Conservation (phyloP, 2,888 invertebrate species). For the Phania funesta region DNA sequence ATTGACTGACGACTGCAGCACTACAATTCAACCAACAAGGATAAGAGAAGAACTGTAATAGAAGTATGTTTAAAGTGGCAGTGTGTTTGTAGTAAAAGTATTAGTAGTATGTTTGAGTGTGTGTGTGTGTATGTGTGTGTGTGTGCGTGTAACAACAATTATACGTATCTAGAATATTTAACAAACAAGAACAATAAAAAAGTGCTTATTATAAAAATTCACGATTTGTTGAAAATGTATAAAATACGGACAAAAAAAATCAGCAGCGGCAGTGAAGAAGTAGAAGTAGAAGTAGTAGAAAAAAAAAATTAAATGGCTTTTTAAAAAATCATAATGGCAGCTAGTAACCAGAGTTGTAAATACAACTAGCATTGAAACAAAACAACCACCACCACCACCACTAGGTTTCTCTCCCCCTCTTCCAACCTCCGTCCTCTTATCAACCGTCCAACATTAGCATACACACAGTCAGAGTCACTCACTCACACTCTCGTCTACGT, state of each 20-base stretch:
- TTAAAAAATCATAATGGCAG: constrained; percentile 79
- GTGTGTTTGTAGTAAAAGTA: constrained; percentile 2
- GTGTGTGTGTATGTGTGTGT: background rate
- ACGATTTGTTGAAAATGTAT: constrained; percentile 73
- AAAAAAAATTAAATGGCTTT: constrained; percentile 75
- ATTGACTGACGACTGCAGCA: background rate
- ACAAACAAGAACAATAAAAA: constrained; percentile 77
- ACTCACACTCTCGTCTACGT: constrained; percentile 5
- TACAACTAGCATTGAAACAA: constrained; percentile 53
- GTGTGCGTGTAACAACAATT: constrained; percentile 8
- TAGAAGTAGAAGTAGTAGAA: background rate
- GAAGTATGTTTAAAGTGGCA: background rate
- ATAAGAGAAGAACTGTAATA: background rate
- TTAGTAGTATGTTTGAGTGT: background rate
- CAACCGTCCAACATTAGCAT: background rate
- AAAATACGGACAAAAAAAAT: constrained; percentile 22
- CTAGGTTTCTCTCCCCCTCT: background rate
- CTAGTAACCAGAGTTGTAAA: constrained; percentile 77
- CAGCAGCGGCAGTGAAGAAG: background rate
- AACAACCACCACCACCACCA: constrained; percentile 48
- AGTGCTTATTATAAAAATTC: constrained; percentile 79
- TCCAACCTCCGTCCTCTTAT: background rate
- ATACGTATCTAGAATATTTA: constrained; percentile 52
- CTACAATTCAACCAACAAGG: background rate
- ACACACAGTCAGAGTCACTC: constrained; percentile 24